Percentiles rank a stretch among this genome's conserved stretches.
Conservation (phyloP, 2,113 vertebrate species). For the Cebus imitator region DNA sequence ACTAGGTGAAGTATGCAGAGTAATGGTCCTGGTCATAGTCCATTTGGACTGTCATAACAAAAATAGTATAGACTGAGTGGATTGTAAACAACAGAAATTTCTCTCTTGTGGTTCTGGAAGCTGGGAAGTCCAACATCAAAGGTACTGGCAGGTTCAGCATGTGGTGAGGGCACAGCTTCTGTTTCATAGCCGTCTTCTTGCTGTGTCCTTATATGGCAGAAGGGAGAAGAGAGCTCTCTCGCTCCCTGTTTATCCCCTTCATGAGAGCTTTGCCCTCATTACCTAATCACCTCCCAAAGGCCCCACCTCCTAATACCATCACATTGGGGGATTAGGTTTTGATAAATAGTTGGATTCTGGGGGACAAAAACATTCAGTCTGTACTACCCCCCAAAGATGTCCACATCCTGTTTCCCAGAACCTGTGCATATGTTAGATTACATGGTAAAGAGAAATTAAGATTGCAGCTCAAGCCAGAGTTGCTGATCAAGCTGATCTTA, state of each 20-base stretch:
- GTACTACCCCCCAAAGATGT: background rate
- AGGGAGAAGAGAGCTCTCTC: background rate
- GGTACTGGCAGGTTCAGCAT: background rate
- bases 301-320: background rate
- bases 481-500: background rate
- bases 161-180: background rate
- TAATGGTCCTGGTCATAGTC: background rate
- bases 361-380: background rate
- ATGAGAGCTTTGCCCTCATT: background rate
- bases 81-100: background rate
- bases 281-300: background rate
- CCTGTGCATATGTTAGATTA: background rate
- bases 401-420: background rate
- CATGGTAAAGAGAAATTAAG: background rate
- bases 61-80: background rate
- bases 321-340: background rate
- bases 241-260: background rate
- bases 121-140: background rate
- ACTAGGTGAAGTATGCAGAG: background rate
- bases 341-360: background rate
- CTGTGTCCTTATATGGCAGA: background rate
- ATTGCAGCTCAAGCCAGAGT: background rate
- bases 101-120: background rate
- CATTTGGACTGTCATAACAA: background rate
- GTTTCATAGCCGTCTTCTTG: background rate